phyloP scores from a whole-genome alignment of 2,113 vertebrate species.

The Thryonomys swinderianus region DNA sequence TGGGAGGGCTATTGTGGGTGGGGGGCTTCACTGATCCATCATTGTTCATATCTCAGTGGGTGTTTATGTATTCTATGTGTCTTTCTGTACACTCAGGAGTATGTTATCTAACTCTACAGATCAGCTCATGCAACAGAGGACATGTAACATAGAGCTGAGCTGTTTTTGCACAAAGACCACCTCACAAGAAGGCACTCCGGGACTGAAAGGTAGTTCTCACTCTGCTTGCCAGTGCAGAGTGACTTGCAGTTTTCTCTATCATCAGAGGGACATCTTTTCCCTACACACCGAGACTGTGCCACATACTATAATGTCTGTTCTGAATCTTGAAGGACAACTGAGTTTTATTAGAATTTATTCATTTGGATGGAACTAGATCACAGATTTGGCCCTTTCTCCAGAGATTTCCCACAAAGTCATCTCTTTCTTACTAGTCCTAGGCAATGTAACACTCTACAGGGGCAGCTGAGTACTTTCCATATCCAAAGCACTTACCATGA shows the following conservation, averaged over 20 bases:
- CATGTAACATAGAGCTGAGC: not conserved
- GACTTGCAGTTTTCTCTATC: not conserved
- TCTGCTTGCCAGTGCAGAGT: not conserved
- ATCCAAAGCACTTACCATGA: not conserved
- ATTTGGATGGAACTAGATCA: not conserved
- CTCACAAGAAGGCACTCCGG: not conserved
- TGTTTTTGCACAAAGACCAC: not conserved
- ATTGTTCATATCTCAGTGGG: not conserved
- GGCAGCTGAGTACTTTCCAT: not conserved
- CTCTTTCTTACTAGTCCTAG: not conserved
- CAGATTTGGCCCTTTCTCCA: not conserved
- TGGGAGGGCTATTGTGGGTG: not conserved
- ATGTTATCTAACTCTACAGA: not conserved
- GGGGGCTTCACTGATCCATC: not conserved
- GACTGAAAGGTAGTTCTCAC: not conserved
- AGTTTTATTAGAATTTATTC: conserved; percentile 13
- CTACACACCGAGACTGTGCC: not conserved
- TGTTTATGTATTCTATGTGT: not conserved
- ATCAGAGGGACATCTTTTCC: not conserved
- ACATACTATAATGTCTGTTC: not conserved
- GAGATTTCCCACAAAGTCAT: not conserved
- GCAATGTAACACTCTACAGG: not conserved
- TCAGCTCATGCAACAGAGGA: not conserved
- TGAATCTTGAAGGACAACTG: not conserved
- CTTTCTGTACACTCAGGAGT: not conserved